Percentiles rank a stretch among this genome's conserved stretches.
phyloP scores from a whole-genome alignment of 2,113 vertebrate species.

The Zosterops borbonicus region DNA sequence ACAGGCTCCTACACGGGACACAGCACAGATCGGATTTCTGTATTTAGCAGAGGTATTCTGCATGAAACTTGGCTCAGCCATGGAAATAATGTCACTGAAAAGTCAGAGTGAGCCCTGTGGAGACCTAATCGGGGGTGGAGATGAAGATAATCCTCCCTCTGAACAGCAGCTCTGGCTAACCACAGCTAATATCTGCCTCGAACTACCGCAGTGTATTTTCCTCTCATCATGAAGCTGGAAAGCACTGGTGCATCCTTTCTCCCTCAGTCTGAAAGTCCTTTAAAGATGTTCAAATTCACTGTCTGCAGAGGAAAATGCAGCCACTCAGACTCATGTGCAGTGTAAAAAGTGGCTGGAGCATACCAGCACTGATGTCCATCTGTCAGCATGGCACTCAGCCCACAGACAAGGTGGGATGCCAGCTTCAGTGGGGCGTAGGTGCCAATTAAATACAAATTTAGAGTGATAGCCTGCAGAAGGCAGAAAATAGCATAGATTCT shows the following conservation, averaged over 20 bases:
- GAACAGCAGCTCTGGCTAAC: not conserved
- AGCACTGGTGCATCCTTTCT: not conserved
- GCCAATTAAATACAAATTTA: constrained; percentile 65
- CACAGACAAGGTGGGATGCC: constrained; percentile 10
- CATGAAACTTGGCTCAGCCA: not conserved
- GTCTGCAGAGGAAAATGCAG: not conserved
- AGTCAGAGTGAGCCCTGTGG: not conserved
- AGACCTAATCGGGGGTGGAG: constrained; percentile 35
- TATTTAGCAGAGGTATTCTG: not conserved
- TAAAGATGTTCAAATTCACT: not conserved
- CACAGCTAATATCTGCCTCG: not conserved
- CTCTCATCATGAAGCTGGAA: not conserved
- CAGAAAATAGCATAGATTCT: constrained; percentile 54
- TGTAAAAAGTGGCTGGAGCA: constrained; percentile 15
- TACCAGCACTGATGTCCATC: constrained; percentile 73
- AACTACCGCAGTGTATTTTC: rapidly evolving
- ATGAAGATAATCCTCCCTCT: constrained; percentile 1
- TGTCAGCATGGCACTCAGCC: constrained; percentile 67
- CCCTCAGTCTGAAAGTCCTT: not conserved
- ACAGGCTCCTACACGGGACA: not conserved
- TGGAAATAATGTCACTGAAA: not conserved
- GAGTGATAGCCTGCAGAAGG: constrained; percentile 67
- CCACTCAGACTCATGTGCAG: not conserved
- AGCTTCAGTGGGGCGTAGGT: constrained; percentile 20
- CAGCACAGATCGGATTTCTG: not conserved